Percentiles rank a stretch among this genome's conserved stretches.
Evolutionary conservation across 1,140 invertebrate species (phyloP).

Genomic region (Limonius californicus): DNA sequence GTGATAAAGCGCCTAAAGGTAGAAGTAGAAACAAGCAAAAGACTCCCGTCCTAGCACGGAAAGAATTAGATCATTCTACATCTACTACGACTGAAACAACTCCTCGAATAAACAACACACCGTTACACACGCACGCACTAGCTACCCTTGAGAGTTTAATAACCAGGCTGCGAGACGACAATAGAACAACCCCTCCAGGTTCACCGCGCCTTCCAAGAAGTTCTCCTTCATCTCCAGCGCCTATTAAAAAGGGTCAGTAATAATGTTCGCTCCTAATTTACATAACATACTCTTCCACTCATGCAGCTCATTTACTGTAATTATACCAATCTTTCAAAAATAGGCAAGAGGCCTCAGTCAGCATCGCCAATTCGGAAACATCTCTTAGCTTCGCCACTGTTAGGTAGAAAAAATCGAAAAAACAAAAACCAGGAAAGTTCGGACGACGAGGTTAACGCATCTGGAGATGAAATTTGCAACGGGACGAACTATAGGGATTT

Average conservation of each 20-base stretch:
- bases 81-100: constrained; percentile 24
- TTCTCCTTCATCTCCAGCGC: constrained; percentile 66
- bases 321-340: background rate
- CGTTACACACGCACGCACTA: constrained; percentile 53
- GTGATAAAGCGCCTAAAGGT: constrained; percentile 25
- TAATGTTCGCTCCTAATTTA: too few species aligned
- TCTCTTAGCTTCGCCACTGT: constrained; percentile 74
- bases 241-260: constrained; percentile 58
- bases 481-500: constrained; percentile 79
- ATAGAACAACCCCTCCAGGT: constrained; percentile 48
- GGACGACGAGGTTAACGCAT: constrained; percentile 73
- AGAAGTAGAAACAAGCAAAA: constrained; percentile 31
- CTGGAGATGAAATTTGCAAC: constrained; percentile 60
- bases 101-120: constrained; percentile 32
- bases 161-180: constrained; percentile 51
- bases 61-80: background rate
- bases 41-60: background rate
- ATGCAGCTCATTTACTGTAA: background rate
- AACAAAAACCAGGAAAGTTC: constrained; percentile 77
- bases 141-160: constrained; percentile 56
- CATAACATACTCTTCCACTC: background rate
- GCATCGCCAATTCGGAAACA: constrained; percentile 76
- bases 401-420: constrained; percentile 66
- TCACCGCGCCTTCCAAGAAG: constrained; percentile 65
- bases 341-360: constrained; percentile 66